Base-by-base conservation (phyloP, 2,888 invertebrate genomes). In the Idaea dimidiata region DNA sequence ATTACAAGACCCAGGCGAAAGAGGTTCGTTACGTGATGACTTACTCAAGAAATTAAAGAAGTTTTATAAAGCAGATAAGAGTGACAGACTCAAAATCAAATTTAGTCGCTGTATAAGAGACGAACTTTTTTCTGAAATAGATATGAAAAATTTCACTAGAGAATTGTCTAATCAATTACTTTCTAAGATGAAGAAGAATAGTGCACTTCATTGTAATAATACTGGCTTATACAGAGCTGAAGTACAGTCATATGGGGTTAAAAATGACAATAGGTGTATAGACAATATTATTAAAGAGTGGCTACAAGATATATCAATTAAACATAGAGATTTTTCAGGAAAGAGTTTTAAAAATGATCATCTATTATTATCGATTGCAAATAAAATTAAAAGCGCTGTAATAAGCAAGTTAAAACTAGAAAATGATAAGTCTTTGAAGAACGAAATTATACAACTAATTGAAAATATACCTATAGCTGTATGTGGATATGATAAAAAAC, bases 251-350 rank as follows among this genome's bases (percentile, higher is more conserved):
- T 1, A 63, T 63, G 18, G 62, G 54, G 17, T 17, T 59, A 53
- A 59, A 14, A 54, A 57, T 31, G 58, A 65, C 24, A 61, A 66
- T 33, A 64, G 65, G 33, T 32, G 61, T 32, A 60, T 83, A 0
- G 74, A 80, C 54, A 66, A 68, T 17, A 61, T 79, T 14, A 66
- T 84, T 14, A 77, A 72, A 63, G 75, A 79, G n/a, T 86, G 84
- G 81, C 63, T 83, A 0, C 67, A 66, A 61, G 65, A 70, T 54
- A 62, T 85, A 58, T 78, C 76, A 18, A 61, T 84, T 5, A 77
- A 77, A 66, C 62, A 58, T 2, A 62, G 54, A 16, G 71, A 81
- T 60, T 66, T 66, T 57, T 58, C 72, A 58, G 73, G 66, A 0
- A 74, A 65, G 54, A 60, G 60, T 3, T 58, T 74, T 0, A 70